phyloP scores from a whole-genome alignment of 2,113 vertebrate genomes.

The Pelecanoides urinatrix region DNA sequence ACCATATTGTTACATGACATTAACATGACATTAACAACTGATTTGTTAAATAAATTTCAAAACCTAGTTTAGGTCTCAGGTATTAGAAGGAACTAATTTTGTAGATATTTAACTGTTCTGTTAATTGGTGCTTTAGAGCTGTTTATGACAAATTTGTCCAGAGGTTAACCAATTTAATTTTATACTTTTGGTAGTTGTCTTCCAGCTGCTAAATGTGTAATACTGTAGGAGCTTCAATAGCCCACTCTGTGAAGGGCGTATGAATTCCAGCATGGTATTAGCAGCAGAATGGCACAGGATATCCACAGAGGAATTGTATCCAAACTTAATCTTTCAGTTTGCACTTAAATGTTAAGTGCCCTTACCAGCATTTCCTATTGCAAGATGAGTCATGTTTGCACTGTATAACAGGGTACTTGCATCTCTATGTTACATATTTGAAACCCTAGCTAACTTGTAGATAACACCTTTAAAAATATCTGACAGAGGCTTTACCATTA shows the following conservation, averaged over 20 bases:
- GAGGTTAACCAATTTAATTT: neutral
- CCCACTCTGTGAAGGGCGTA: neutral
- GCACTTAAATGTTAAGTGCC: neutral
- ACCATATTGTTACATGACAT: neutral
- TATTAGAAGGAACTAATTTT: neutral
- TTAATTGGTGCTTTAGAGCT: neutral
- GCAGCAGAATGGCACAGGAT: neutral
- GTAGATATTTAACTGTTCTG: neutral
- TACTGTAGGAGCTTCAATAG: neutral
- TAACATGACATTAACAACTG: neutral
- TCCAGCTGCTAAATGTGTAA: neutral
- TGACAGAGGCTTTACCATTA: neutral
- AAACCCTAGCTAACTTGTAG: neutral
- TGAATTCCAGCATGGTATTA: neutral
- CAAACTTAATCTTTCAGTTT: neutral
- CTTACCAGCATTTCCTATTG: neutral
- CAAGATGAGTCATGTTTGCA: neutral
- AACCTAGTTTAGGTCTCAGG: neutral
- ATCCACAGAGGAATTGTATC: neutral
- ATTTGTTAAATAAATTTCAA: neutral
- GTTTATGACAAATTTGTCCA: neutral
- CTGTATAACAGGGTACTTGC: neutral
- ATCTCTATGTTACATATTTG: neutral
- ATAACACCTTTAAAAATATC: neutral
- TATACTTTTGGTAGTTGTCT: neutral